Base-by-base conservation (phyloP, 2,113 vertebrate genomes). In the Mola mola region DNA sequence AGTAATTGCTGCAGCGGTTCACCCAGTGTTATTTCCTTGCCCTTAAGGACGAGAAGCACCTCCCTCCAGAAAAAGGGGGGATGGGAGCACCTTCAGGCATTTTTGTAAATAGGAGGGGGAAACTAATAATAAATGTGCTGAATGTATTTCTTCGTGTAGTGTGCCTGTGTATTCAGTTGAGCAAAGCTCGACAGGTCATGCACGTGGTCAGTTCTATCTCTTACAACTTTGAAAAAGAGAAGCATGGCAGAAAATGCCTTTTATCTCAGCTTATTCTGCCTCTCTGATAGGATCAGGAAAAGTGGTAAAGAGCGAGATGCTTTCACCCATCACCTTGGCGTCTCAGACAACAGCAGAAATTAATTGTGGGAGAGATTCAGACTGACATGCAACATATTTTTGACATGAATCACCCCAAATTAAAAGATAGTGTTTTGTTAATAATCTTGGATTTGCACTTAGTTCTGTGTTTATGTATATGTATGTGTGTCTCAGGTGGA, bases 1-100 rank as follows among this genome's bases (percentile, higher is more conserved):
- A 72, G 86, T 90, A 86, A 88, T 87, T 86, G 87, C 42, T 41
- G 72, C 59, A 16, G 75, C 42, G 43, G 66, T 72, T 85, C 33
- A 40, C 84, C 77, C 78, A n/a, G 53, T 76, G 79, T 83, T 89
- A 87, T 84, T 82, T 81, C 53, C 62, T 66, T 62, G 24, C 42
- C 72, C 70, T 59, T 22, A 50, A 57, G 72, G 62, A 71, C 61
- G 41, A 62, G 53, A 73, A 75, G 62, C 51, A 25, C 53, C 47
- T 82, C 76, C 75, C 51, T 22, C 0, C 13, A 82, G 77, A 51
- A 51, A 46, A 51, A 56, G 48, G n/a, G 40, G 51, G 37, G 17
- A 17, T 3, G 58, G 24, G 17, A 31, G 26, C 57, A 60, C 59
- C 47, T 57, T 67, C 50, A 52, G 65, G 34, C 66, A 63, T 84